Percentiles rank a stretch among this genome's conserved stretches.
phyloP scores from a whole-genome alignment of 2,888 invertebrate species.

The Anaspis maculata region DNA sequence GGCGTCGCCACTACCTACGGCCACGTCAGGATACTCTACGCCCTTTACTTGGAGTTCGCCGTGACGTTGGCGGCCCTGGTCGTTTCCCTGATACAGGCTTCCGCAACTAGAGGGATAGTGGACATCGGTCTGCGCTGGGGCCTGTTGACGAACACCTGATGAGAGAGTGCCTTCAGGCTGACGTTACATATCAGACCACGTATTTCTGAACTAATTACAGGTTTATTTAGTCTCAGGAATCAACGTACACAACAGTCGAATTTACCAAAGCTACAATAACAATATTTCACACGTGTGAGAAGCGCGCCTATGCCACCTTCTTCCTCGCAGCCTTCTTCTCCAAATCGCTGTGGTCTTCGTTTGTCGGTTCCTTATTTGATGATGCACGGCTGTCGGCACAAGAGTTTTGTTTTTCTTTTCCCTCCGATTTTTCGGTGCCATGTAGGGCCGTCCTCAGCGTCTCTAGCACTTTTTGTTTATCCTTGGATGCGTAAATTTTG shows the following conservation, averaged over 20 bases:
- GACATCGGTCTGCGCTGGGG: slow-evolving; percentile 48
- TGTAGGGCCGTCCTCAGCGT: slow-evolving; percentile 53
- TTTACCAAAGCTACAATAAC: too few species aligned
- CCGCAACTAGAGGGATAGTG: slow-evolving; percentile 49
- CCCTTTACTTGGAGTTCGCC: slow-evolving; percentile 59
- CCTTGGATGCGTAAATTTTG: slow-evolving; percentile 50
- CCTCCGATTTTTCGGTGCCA: too few species aligned
- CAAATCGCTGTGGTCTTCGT: slow-evolving; percentile 25
- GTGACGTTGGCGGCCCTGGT: slow-evolving; percentile 54
- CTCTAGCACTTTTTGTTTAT: slow-evolving; percentile 51
- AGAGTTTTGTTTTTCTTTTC: too few species aligned
- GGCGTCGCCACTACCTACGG: slow-evolving; percentile 54
- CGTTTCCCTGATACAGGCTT: slow-evolving; percentile 51
- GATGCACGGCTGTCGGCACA: too few species aligned
- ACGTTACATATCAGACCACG: too few species aligned
- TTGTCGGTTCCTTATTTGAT: slow-evolving; percentile 12
- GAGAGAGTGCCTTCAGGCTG: slow-evolving; percentile 11
- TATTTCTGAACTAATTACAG: too few species aligned
- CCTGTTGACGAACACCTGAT: slow-evolving; percentile 45
- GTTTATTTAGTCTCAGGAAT: too few species aligned
- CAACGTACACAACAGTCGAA: too few species aligned
- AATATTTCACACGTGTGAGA: too few species aligned
- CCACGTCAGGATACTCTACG: slow-evolving; percentile 54
- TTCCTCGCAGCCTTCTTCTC: too few species aligned
- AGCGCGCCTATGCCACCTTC: too few species aligned